A percentile compares a stretch with the other conserved stretches of the same genome.
Evolutionary conservation across 2,113 vertebrate genomes (phyloP).

Genomic region (Hepsetus odoe): DNA sequence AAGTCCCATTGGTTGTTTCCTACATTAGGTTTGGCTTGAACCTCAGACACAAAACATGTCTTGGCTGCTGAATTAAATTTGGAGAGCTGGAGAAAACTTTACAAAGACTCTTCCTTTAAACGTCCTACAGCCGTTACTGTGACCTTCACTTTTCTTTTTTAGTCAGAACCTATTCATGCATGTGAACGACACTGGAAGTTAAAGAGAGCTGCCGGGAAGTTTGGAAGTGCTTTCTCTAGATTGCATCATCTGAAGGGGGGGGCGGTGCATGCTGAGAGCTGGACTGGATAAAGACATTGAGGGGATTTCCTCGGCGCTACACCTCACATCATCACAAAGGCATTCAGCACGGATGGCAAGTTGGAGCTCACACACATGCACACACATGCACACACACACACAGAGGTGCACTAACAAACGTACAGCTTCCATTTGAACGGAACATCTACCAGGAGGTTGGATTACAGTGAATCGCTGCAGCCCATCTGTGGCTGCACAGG

Average conservation of each 20-base stretch:
- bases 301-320: conserved; percentile 72
- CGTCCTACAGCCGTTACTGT: not conserved
- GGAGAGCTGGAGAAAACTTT: not conserved
- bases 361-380: conserved; percentile 49
- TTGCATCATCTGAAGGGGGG: conserved; percentile 78
- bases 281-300: conserved; percentile 69
- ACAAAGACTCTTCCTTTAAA: not conserved
- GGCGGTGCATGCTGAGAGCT: not conserved
- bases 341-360: conserved; percentile 70
- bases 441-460: too few species aligned
- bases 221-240: conserved; percentile 61
- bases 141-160: not conserved
- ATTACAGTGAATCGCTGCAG: not conserved
- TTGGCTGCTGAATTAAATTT: not conserved
- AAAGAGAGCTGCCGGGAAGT: conserved; percentile 23
- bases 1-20: too few species aligned
- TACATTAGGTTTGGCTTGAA: too few species aligned
- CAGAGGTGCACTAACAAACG: not conserved
- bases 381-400: conserved; percentile 10
- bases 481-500: not conserved
- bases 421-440: too few species aligned
- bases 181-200: not conserved
- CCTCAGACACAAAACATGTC: not conserved
- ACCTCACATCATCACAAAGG: conserved; percentile 73
- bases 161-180: not conserved